phyloP scores from a whole-genome alignment of 37 sponge, comb jelly and placozoan genomes.

The Halisarca cf. caerulea region DNA sequence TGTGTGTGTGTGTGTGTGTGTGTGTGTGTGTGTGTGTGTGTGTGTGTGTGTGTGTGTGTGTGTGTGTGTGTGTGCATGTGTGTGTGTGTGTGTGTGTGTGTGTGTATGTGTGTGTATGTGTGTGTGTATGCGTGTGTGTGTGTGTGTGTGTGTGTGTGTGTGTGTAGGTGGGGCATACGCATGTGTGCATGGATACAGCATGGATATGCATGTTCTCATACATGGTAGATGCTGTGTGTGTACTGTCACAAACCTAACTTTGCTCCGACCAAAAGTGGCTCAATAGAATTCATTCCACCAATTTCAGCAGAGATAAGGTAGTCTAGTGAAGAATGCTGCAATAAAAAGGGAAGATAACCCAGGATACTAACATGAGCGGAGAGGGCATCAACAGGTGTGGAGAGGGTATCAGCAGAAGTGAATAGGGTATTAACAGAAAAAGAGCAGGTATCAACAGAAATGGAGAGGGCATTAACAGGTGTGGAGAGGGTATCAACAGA shows the following conservation, averaged over 20 bases:
- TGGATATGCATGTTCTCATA: too few species aligned
- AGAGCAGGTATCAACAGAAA: background rate
- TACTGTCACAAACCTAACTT: conserved; percentile 30
- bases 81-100: conserved; percentile 23
- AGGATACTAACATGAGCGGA: too few species aligned
- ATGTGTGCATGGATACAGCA: too few species aligned
- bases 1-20: too few species aligned
- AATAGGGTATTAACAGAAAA: too few species aligned
- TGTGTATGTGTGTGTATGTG: background rate
- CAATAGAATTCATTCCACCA: conserved; percentile 81
- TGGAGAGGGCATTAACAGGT: background rate
- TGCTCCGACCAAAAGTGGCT: conserved; percentile 74
- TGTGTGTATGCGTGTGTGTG: background rate
- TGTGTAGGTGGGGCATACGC: background rate
- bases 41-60: too few species aligned
- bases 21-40: too few species aligned
- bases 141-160: background rate
- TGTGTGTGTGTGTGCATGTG: too few species aligned
- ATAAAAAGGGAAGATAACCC: background rate
- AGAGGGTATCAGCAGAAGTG: too few species aligned
- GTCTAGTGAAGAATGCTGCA: conserved; percentile 48
- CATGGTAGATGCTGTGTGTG: too few species aligned
- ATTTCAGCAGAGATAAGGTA: conserved; percentile 60
- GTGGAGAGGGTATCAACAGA: background rate
- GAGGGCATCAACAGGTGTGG: too few species aligned